Evolutionary conservation across 2,888 invertebrate species (phyloP), one percentile per base, ranked within the genome.

Genomic region (Chrysolina americana): DNA sequence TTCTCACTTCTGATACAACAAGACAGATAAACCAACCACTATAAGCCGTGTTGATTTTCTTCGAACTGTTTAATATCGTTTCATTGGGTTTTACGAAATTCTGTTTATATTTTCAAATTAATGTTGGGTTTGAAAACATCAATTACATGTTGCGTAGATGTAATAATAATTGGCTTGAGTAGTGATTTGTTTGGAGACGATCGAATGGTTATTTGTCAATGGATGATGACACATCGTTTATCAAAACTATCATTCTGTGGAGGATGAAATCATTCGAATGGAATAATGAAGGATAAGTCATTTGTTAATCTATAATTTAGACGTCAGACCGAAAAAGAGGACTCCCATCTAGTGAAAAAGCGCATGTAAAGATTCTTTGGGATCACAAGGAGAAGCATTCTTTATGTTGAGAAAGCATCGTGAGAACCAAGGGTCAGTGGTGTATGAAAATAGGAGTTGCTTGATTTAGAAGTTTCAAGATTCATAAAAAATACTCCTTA

Each of bases 61-160:
- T 72, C 21, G 48, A 56, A 70, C 64, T 50, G 70, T 44, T 70
- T 71, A 66, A 71, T 66, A 64, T 50, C 63, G 41, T 75, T 75
- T 65, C 50, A 68, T 69, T 68, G 68, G 48, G 70, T 75, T 75
- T 75, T 75, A 66, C 75, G 75, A 75, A 75, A 75, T 66, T 62
- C 41, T 36, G 21, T 41, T 48, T 70, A 50, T 74, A 71, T 75
- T 70, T 69, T 53, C 41, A 53, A 71, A 75, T 56, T 72, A 75
- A 72, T 70, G 70, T 75, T 53, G 65, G 48, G 56, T 62, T 41
- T 71, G 41, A 71, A 68, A 36, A 41, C 48, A 48, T 19, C 47
- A 75, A 75, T 75, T 75, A 75, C 64, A 64, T 19, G 65, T 28
- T 71, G 65, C 59, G 71, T 65, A 48, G 41, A 48, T 75, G 69